Conservation (phyloP, 2,888 invertebrate species). For the Epistrophe eligans region DNA sequence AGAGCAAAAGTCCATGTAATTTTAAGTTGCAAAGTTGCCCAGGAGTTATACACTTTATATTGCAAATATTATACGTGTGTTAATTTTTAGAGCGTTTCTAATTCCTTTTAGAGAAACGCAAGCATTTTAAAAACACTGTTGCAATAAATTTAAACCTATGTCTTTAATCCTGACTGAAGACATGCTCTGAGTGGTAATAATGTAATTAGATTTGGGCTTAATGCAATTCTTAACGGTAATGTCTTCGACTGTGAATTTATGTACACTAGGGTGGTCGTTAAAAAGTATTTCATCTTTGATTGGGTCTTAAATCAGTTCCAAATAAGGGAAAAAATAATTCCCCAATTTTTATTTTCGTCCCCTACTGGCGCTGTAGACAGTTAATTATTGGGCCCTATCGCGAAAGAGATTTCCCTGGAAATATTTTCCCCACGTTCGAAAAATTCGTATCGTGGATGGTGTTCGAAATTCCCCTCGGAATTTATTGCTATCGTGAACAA, state of each 20-base stretch:
- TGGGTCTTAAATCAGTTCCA: too few relatives aligned
- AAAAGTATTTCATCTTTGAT: too few relatives aligned
- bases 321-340: too few relatives aligned
- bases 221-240: not conserved
- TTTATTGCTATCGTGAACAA: too few relatives aligned
- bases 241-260: not conserved
- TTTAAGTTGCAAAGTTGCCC: slow-evolving; percentile 41
- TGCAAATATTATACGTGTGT: slow-evolving; percentile 45
- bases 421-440: too few relatives aligned
- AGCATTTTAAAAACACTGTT: slow-evolving; percentile 9
- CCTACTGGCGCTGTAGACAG: too few relatives aligned
- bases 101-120: slow-evolving; percentile 40
- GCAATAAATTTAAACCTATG: slow-evolving; percentile 34
- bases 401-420: too few relatives aligned
- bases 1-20: slow-evolving; percentile 73
- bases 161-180: slow-evolving; percentile 55
- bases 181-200: slow-evolving; percentile 54
- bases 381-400: too few relatives aligned
- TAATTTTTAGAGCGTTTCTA: slow-evolving; percentile 31
- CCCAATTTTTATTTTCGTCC: too few relatives aligned
- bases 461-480: too few relatives aligned
- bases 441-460: too few relatives aligned
- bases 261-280: too few relatives aligned
- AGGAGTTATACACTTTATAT: slow-evolving; percentile 42
- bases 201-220: slow-evolving; percentile 40